Evolutionary conservation across 2,797 vertebrate species (phyloP).

Genomic region (Valencia hispanica): DNA sequence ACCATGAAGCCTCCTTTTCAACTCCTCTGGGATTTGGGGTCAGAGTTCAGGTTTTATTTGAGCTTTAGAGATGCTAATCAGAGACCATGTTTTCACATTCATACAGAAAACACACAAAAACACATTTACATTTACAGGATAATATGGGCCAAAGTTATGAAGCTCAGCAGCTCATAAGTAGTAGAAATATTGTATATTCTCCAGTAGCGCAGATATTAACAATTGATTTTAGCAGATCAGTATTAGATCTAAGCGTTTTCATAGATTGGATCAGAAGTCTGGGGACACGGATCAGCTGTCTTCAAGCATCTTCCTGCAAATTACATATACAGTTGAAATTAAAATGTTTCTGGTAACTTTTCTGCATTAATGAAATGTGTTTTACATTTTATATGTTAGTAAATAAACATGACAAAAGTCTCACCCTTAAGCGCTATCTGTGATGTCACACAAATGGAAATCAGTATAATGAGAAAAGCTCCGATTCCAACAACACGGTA

Average conservation of each 20-base stretch:
- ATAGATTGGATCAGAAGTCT: neutral
- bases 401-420: neutral
- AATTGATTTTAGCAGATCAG: neutral
- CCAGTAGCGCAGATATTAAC: rapidly evolving
- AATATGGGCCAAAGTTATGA: neutral
- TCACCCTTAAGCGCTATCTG: constrained; percentile 27
- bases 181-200: neutral
- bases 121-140: neutral
- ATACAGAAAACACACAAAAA: neutral
- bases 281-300: neutral
- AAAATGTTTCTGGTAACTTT: neutral
- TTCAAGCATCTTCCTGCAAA: constrained; percentile 20
- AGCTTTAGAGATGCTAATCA: too few species aligned
- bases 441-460: neutral
- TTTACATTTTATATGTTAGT: neutral
- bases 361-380: neutral
- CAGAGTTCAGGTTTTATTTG: too few species aligned
- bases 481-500: neutral
- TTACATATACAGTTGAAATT: neutral
- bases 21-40: too few species aligned
- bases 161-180: neutral
- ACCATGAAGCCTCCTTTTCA: too few species aligned
- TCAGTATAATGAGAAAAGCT: constrained; percentile 7
- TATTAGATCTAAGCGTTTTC: neutral
- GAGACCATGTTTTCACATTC: too few species aligned